Percentiles rank a stretch among this genome's conserved stretches.
Conservation (phyloP, 2,888 invertebrate species). For the Xylota sylvarum region DNA sequence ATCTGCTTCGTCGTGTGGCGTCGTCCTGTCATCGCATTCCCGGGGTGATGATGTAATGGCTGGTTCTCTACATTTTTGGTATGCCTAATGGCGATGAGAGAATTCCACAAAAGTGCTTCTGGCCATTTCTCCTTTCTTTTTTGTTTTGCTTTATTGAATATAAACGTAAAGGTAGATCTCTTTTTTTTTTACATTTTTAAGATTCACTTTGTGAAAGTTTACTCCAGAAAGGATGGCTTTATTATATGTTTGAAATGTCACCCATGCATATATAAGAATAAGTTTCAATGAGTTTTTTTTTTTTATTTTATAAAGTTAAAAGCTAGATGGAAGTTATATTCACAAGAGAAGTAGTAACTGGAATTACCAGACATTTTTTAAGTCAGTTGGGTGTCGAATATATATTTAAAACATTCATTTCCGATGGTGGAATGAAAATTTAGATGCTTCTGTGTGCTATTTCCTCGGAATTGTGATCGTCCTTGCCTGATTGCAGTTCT, state of each 20-base stretch:
- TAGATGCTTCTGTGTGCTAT: no score
- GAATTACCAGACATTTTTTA: no score
- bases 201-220: slow-evolving; percentile 43
- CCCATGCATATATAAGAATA: slow-evolving; percentile 44
- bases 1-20: slow-evolving; percentile 8
- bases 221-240: slow-evolving; percentile 33
- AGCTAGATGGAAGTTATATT: slow-evolving; percentile 7
- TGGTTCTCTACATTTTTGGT: slow-evolving; percentile 50
- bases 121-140: slow-evolving; percentile 20
- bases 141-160: slow-evolving; percentile 41
- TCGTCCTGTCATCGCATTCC: not conserved
- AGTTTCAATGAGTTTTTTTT: slow-evolving; percentile 34
- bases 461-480: no score
- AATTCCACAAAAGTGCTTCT: slow-evolving; percentile 7
- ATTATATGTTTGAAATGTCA: slow-evolving; percentile 47
- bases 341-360: not conserved
- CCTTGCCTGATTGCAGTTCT: not conserved
- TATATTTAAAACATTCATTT: no score
- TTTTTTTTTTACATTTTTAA: slow-evolving; percentile 23
- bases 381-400: not conserved
- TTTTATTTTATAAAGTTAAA: no score
- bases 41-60: slow-evolving; percentile 44
- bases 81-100: slow-evolving; percentile 25
- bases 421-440: no score
- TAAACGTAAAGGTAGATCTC: slow-evolving; percentile 52